phyloP scores from a whole-genome alignment of 2,113 vertebrate species.

The Tragelaphus strepsiceros region DNA sequence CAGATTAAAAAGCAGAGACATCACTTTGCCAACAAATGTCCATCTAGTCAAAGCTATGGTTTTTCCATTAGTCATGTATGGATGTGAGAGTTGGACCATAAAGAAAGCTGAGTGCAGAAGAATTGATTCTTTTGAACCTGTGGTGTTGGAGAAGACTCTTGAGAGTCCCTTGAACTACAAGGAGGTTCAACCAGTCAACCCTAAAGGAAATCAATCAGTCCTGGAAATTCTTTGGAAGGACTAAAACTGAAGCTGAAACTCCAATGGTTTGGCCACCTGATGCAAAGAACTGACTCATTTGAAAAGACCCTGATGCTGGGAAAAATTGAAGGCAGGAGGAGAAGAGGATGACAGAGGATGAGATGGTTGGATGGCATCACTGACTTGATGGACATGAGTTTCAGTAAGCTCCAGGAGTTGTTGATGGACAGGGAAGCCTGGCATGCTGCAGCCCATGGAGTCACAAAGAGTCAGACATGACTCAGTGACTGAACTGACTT shows the following conservation, averaged over 20 bases:
- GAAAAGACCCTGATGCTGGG: neutral
- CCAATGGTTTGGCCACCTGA: neutral
- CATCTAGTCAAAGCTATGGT: neutral
- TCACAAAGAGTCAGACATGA: rapidly evolving
- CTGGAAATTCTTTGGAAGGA: neutral
- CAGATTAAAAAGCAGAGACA: neutral
- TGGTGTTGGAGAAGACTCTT: neutral
- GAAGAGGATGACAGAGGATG: neutral
- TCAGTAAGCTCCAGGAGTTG: neutral
- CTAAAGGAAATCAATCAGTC: neutral
- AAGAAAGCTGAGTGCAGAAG: neutral
- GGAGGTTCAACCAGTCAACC: neutral
- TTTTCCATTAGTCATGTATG: neutral
- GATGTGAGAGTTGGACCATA: neutral
- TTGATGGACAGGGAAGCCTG: neutral
- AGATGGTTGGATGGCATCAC: neutral
- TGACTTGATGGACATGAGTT: neutral
- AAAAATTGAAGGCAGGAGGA: neutral
- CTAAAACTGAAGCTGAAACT: neutral
- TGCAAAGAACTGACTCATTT: neutral
- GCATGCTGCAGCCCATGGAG: neutral
- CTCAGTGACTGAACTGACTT: neutral
- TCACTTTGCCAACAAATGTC: neutral
- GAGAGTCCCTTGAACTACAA: neutral
- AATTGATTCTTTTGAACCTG: neutral